Conservation (phyloP, 2,888 invertebrate genomes). For the Cheilosia urbana region DNA sequence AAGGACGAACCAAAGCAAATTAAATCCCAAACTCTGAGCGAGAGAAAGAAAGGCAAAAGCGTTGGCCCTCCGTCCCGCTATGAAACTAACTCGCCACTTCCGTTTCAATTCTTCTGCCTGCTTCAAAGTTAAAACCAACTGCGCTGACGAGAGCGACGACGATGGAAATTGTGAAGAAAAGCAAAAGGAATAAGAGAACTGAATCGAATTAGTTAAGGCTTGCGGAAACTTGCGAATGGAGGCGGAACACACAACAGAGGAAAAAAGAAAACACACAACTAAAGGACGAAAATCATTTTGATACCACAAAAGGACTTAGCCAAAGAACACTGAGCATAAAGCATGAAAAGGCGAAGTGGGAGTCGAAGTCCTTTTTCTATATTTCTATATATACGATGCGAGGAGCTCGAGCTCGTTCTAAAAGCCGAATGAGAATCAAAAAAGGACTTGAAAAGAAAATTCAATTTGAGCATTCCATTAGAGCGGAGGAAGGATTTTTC, state of each 20-base stretch:
- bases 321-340: slow-evolving; percentile 50
- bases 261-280: slow-evolving; percentile 13
- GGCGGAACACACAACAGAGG: not conserved
- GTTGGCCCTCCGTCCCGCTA: slow-evolving; percentile 7
- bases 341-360: slow-evolving; percentile 16
- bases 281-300: slow-evolving; percentile 49
- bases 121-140: slow-evolving; percentile 49
- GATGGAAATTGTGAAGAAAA: slow-evolving; percentile 29
- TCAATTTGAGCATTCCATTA: slow-evolving; percentile 74
- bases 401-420: slow-evolving; percentile 15
- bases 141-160: slow-evolving; percentile 3
- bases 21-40: slow-evolving; percentile 24
- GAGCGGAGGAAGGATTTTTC: slow-evolving; percentile 43
- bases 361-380: slow-evolving; percentile 1
- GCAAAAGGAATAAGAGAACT: slow-evolving; percentile 40
- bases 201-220: slow-evolving; percentile 72
- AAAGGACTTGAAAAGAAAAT: slow-evolving; percentile 61
- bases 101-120: slow-evolving; percentile 43
- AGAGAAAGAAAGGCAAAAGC: not conserved
- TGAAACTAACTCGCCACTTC: slow-evolving; percentile 59
- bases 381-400: not conserved
- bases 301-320: slow-evolving; percentile 60
- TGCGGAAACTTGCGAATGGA: slow-evolving; percentile 57
- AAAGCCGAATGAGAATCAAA: slow-evolving; percentile 48
- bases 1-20: slow-evolving; percentile 47